Percentiles rank a stretch among this genome's conserved stretches.
Evolutionary conservation across 1,140 invertebrate genomes (phyloP).

Genomic region (Carcinoscorpius rotundicauda): DNA sequence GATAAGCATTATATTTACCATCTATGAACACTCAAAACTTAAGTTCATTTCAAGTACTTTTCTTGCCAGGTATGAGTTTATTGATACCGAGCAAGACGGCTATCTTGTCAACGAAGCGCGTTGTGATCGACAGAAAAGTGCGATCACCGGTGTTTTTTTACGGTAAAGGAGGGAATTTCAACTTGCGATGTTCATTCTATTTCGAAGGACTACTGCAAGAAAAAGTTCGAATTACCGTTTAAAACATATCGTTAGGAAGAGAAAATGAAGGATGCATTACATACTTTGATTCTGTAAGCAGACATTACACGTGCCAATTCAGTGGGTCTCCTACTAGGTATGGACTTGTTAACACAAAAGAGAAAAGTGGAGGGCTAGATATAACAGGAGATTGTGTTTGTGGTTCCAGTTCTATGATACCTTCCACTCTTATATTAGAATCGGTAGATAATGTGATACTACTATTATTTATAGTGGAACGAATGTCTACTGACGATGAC

Average conservation of each 20-base stretch:
- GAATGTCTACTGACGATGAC: slow-evolving; percentile 70
- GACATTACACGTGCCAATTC: slow-evolving; percentile 10
- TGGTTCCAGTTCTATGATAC: slow-evolving; percentile 40
- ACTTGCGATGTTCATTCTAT: slow-evolving; percentile 16
- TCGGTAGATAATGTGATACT: slow-evolving; percentile 60
- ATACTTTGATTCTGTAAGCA: slow-evolving; percentile 12
- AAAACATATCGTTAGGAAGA: slow-evolving; percentile 9
- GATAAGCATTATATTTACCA: slow-evolving; percentile 10
- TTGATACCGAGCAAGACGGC: slow-evolving; percentile 8
- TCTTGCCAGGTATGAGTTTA: slow-evolving; percentile 19
- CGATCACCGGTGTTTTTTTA: slow-evolving; percentile 20
- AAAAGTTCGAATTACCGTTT: slow-evolving; percentile 12
- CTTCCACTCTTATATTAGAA: slow-evolving; percentile 50
- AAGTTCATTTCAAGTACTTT: slow-evolving; percentile 8
- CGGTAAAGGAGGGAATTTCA: slow-evolving; percentile 17
- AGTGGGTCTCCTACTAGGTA: slow-evolving; percentile 11
- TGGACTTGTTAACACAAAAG: slow-evolving; percentile 14
- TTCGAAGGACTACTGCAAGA: slow-evolving; percentile 12
- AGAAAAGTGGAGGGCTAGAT: slow-evolving; percentile 12
- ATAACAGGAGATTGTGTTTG: slow-evolving; percentile 57
- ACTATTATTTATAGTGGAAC: slow-evolving; percentile 62
- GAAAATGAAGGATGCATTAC: slow-evolving; percentile 9
- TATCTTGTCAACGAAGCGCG: neutral
- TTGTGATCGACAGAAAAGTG: slow-evolving; percentile 2
- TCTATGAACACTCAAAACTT: neutral